Conservation (phyloP, 2,888 invertebrate genomes). For the Iphiclides podalirius region DNA sequence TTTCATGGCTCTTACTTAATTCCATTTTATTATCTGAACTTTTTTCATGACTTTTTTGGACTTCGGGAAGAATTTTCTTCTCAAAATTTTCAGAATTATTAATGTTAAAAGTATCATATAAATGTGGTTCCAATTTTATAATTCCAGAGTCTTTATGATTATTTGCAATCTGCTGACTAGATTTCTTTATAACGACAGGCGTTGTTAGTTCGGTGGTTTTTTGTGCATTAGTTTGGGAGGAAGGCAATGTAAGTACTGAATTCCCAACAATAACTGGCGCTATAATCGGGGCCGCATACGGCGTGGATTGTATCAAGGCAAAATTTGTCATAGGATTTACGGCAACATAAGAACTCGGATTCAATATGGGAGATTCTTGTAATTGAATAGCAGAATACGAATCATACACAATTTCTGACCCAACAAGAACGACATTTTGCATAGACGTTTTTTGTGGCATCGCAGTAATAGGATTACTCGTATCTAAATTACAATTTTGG, state of each 20-base stretch:
- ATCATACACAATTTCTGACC: constrained; percentile 49
- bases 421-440: constrained; percentile 50
- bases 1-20: constrained; percentile 23
- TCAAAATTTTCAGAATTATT: not conserved
- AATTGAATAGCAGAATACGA: constrained; percentile 38
- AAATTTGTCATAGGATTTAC: constrained; percentile 42
- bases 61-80: not conserved
- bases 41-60: not conserved
- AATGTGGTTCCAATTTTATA: not conserved
- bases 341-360: constrained; percentile 39
- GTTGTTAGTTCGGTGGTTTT: constrained; percentile 6
- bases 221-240: constrained; percentile 24
- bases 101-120: not conserved
- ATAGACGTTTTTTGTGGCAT: constrained; percentile 36
- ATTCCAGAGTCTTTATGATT: not conserved
- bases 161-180: not conserved
- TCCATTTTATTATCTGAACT: constrained; percentile 30
- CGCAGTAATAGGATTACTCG: constrained; percentile 36
- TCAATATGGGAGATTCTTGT: constrained; percentile 32
- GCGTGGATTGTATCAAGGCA: constrained; percentile 45
- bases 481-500: constrained; percentile 25
- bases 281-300: constrained; percentile 42
- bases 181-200: not conserved
- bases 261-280: constrained; percentile 47
- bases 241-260: constrained; percentile 35